phyloP scores from a whole-genome alignment of 1,140 invertebrate genomes.

The Drosophila biarmipes region DNA sequence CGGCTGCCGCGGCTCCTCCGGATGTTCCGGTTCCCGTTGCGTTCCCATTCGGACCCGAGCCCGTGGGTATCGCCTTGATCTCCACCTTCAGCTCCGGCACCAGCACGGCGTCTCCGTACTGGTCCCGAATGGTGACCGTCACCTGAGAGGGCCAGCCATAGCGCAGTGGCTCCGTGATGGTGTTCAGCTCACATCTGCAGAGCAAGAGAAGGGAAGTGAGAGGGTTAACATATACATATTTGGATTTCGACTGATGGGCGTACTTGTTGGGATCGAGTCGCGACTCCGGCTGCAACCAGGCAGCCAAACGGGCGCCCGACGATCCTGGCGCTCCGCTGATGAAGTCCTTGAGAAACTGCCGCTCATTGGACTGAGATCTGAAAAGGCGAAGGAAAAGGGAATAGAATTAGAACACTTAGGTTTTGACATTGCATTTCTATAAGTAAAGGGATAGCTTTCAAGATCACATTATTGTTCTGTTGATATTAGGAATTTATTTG shows the following conservation, averaged over 20 bases:
- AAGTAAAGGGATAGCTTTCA: too few species aligned
- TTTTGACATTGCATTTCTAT: too few species aligned
- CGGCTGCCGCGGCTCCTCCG: conserved; percentile 12
- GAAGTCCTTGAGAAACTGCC: conserved; percentile 97
- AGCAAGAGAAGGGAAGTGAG: neutral
- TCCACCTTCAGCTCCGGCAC: conserved; percentile 93
- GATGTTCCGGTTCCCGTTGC: conserved; percentile 65
- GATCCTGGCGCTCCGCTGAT: conserved; percentile 93
- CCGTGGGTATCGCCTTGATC: conserved; percentile 72
- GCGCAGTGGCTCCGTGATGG: conserved; percentile 90
- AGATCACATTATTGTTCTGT: too few species aligned
- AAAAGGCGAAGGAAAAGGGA: conserved; percentile 5
- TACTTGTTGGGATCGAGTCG: conserved; percentile 92
- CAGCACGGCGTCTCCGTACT: conserved; percentile 95
- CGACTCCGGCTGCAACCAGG: conserved; percentile 97
- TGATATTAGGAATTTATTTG: too few species aligned
- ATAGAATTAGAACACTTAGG: too few species aligned
- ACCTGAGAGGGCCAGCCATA: conserved; percentile 93
- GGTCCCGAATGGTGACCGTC: conserved; percentile 94
- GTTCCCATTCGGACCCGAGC: conserved; percentile 80
- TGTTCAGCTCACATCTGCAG: conserved; percentile 90
- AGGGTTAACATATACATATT: neutral
- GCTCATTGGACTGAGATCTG: conserved; percentile 94
- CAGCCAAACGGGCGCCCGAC: conserved; percentile 95
- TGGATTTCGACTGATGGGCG: neutral